phyloP scores from a whole-genome alignment of 2,113 vertebrate species.

The Meleagris gallopavo region DNA sequence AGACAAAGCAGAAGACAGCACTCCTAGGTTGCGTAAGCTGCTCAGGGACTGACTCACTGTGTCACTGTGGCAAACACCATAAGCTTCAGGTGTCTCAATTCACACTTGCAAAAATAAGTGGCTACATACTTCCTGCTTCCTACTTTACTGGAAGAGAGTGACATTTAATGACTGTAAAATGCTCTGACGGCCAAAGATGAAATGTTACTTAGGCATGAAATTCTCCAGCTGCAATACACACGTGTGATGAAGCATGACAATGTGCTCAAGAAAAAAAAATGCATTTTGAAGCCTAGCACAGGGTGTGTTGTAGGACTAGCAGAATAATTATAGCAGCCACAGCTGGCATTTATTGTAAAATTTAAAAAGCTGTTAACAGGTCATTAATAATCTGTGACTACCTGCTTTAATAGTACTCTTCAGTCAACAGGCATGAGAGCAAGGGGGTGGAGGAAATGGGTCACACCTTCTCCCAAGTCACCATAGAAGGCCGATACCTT shows the following conservation, averaged over 20 bases:
- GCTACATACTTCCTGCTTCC: not conserved
- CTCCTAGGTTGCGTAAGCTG: not conserved
- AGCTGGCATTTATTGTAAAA: constrained; percentile 42
- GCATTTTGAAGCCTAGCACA: not conserved
- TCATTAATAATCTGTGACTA: constrained; percentile 52
- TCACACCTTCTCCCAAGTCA: constrained; percentile 44
- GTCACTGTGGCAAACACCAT: constrained; percentile 14
- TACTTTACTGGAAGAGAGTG: not conserved
- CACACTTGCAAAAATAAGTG: not conserved
- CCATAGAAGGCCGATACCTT: not conserved
- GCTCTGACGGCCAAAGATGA: not conserved
- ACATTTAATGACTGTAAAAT: not conserved
- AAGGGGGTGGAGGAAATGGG: constrained; percentile 38
- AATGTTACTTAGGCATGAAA: not conserved
- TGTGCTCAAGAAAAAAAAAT: not conserved
- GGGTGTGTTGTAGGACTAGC: not conserved
- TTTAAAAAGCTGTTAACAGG: constrained; percentile 45
- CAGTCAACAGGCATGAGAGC: constrained; percentile 13
- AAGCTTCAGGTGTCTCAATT: not conserved
- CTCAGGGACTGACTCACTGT: not conserved
- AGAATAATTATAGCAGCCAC: constrained; percentile 45
- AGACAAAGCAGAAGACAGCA: not conserved
- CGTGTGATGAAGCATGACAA: not conserved
- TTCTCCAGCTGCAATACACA: not conserved
- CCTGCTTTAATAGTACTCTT: constrained; percentile 50